Evolutionary conservation across 2,888 invertebrate genomes (phyloP).

Genomic region (Mesorhabditis belari): DNA sequence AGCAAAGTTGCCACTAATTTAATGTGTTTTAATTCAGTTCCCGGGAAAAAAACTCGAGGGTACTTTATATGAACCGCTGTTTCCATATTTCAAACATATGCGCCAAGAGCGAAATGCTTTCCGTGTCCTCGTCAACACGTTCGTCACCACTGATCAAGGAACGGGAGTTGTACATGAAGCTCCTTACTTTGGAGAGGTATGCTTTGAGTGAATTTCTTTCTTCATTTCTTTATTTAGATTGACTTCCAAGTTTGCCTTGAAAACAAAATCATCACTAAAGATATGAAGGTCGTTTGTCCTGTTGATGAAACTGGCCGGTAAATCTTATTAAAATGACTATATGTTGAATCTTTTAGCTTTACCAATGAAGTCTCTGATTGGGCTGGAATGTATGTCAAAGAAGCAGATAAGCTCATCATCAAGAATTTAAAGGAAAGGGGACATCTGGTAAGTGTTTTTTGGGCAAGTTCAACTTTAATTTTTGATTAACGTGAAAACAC

Average conservation of each 20-base stretch:
- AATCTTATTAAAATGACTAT: neutral
- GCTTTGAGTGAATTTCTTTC: neutral
- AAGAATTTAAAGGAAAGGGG: conserved; percentile 71
- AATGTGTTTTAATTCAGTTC: conserved; percentile 52
- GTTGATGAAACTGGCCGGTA: conserved; percentile 82
- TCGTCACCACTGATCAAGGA: conserved; percentile 92
- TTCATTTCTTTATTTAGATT: conserved; percentile 62
- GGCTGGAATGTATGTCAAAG: conserved; percentile 83
- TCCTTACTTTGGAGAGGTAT: conserved; percentile 84
- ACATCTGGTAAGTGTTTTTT: conserved; percentile 66
- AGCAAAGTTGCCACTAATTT: too few relatives aligned
- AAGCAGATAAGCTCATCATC: conserved; percentile 91
- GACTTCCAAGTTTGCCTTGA: conserved; percentile 73
- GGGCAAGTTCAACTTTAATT: neutral
- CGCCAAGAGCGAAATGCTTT: conserved; percentile 57
- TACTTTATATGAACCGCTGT: conserved; percentile 76
- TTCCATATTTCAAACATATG: conserved; percentile 72
- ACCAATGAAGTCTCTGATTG: conserved; percentile 65
- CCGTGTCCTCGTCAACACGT: conserved; percentile 75
- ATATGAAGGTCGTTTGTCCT: conserved; percentile 80
- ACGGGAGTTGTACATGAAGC: conserved; percentile 97
- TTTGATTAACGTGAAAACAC: conserved; percentile 44
- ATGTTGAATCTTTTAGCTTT: conserved; percentile 7
- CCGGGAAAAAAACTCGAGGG: conserved; percentile 74
- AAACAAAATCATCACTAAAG: conserved; percentile 72